Base-by-base conservation (phyloP, 2,797 vertebrate species). In the Cynopterus sphinx region DNA sequence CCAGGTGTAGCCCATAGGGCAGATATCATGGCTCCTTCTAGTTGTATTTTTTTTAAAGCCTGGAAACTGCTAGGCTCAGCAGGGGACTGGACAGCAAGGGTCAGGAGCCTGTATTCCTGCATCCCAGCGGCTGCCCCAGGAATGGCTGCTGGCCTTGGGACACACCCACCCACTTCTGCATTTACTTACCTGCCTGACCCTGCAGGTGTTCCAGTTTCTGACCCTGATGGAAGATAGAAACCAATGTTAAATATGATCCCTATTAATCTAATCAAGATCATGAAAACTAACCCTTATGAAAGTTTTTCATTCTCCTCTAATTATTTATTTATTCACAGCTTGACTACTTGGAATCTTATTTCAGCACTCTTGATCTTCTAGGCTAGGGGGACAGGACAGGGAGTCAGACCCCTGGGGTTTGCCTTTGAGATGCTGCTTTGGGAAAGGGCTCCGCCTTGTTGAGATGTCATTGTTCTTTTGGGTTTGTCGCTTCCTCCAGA, bases 31-130 rank as follows among this genome's bases (percentile, higher is more conserved):
- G 39, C 36, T 19, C 15, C 4, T 43, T 68, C 15, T 67, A 13
- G 61, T 28, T n/a, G 9, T 63, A 49, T 41, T n/a, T 15, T 39
- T 16, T 7, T 63, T 65, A 77, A 21, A 73, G 10, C 3, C 74
- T n/a, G 13, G 55, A 57, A 79, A 21, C n/a, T 11, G 26, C 17
- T 3, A 0, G 0, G 22, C 41, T 28, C 17, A 19, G 53, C 33
- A 0, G 0, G 22, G 13, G 43, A 6, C 31, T n/a, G 16, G 11
- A 1, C 2, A 1, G 21, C 33, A 2, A 55, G 11, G 17, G 67
- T 31, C 19, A n/a, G 81, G n/a, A 82, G 43, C 21, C 28, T 6
- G 9, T 6, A 17, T 59, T 46, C 31, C n/a, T 59, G 51, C n/a
- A 39, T 22, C 46, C 31, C 59, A 28, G 4, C 24, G 24, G 51